phyloP scores from a whole-genome alignment of 2,113 vertebrate species.

The Engraulis encrasicolus region DNA sequence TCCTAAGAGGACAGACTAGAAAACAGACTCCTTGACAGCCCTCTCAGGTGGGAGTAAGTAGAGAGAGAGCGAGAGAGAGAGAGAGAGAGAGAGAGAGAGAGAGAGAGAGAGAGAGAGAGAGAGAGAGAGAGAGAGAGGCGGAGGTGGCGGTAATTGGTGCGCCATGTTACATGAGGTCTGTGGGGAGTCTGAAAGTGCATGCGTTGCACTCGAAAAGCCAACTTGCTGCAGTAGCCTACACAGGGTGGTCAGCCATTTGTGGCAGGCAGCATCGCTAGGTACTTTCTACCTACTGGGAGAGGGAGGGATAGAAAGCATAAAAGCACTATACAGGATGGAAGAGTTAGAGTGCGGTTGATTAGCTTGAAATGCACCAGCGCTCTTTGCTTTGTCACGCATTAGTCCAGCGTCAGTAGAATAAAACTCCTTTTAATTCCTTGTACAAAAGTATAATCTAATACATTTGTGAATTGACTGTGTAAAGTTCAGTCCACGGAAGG shows the following conservation, averaged over 20 bases:
- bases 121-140: not conserved
- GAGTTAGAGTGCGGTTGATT: not conserved
- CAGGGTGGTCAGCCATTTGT: slow-evolving; percentile 14
- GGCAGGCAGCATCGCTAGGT: not conserved
- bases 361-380: not conserved
- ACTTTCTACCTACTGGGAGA: not conserved
- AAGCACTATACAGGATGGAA: not conserved
- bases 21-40: slow-evolving; percentile 10
- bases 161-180: slow-evolving; percentile 11
- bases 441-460: too few species aligned
- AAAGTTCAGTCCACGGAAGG: too few species aligned
- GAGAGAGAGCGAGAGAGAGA: not conserved
- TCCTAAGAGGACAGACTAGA: not conserved
- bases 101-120: not conserved
- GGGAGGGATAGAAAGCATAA: not conserved
- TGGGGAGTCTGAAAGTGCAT: not conserved
- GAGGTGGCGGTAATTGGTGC: not conserved
- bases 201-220: not conserved
- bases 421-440: too few species aligned
- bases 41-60: slow-evolving; percentile 10
- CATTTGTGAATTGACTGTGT: too few species aligned
- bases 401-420: too few species aligned
- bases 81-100: not conserved
- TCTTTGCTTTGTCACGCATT: too few species aligned
- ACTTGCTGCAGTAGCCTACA: slow-evolving; percentile 25